These are phyloP conservation scores for Anadara kagoshimensis DNA, from an alignment of 1,140 invertebrate genomes.

Conservation along the genomic window DNA sequence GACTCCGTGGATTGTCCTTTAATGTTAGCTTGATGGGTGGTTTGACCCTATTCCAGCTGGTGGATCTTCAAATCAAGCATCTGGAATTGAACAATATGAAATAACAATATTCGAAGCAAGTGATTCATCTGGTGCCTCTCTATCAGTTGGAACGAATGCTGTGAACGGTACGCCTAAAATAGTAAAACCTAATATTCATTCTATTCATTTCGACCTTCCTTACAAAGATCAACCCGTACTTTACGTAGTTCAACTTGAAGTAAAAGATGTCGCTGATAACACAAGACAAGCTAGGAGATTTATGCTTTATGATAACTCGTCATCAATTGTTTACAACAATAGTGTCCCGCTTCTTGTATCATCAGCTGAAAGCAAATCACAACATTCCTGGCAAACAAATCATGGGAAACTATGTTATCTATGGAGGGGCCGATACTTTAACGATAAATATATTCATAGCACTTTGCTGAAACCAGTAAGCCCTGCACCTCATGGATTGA, in stretches of 20 bases:
- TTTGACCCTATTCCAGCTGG: conserved; percentile 18
- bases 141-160: not conserved
- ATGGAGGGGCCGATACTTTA: conserved; percentile 45
- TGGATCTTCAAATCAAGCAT: conserved; percentile 9
- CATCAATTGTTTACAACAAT: conserved; percentile 15
- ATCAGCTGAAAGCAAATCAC: conserved; percentile 22
- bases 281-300: conserved; percentile 38
- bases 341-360: conserved; percentile 11
- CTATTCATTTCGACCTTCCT: not conserved
- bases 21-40: conserved; percentile 12
- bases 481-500: conserved; percentile 3
- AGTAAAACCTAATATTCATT: not conserved
- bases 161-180: not conserved
- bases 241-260: conserved; percentile 44
- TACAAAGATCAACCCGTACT: conserved; percentile 14
- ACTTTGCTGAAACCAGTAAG: conserved; percentile 29
- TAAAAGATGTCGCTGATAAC: conserved; percentile 49
- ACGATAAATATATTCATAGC: conserved; percentile 17
- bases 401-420: conserved; percentile 27
- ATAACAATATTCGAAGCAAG: conserved; percentile 20
- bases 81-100: conserved; percentile 19
- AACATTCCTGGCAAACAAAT: conserved; percentile 45
- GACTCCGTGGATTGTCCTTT: not conserved
- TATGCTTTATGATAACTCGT: conserved; percentile 49
- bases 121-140: not conserved